A percentile compares a stretch with the other conserved stretches of the same genome.
Conservation (phyloP, 2,888 invertebrate genomes). For the Fabriciana adippe region DNA sequence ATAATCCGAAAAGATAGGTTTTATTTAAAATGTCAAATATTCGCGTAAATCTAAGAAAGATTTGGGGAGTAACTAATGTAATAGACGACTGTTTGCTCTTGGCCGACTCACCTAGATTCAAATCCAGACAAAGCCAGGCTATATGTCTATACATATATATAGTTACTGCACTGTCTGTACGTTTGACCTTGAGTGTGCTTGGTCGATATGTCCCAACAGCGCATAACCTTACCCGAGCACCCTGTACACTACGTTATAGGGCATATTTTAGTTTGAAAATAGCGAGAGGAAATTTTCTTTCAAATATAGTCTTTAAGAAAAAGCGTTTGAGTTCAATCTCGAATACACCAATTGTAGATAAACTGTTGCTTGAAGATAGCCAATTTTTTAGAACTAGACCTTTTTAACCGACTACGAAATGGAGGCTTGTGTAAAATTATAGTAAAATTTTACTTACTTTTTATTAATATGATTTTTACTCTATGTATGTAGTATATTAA, state of each 20-base stretch:
- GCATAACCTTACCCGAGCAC: neutral
- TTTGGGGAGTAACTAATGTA: no score
- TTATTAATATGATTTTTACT: no score
- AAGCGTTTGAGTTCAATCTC: neutral
- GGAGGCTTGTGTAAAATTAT: neutral
- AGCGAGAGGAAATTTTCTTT: neutral
- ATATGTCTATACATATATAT: constrained; percentile 7
- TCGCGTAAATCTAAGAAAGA: no score
- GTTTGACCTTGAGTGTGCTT: constrained; percentile 18
- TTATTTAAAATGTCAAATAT: no score
- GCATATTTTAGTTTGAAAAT: constrained; percentile 8
- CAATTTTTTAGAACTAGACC: constrained; percentile 3
- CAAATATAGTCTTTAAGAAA: neutral
- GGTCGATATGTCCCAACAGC: constrained; percentile 9
- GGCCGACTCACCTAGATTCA: no score
- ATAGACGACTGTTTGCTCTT: no score
- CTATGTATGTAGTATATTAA: no score
- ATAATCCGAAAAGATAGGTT: no score
- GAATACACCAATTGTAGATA: neutral
- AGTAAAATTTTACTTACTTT: neutral
- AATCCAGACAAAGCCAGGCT: neutral
- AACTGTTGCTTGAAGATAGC: constrained; percentile 8
- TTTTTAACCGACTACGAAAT: neutral
- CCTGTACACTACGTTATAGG: constrained; percentile 4
- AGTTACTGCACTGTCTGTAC: constrained; percentile 17